These are phyloP conservation scores for Puma concolor DNA, from an alignment of 2,113 vertebrate species.

Conservation along the genomic window DNA sequence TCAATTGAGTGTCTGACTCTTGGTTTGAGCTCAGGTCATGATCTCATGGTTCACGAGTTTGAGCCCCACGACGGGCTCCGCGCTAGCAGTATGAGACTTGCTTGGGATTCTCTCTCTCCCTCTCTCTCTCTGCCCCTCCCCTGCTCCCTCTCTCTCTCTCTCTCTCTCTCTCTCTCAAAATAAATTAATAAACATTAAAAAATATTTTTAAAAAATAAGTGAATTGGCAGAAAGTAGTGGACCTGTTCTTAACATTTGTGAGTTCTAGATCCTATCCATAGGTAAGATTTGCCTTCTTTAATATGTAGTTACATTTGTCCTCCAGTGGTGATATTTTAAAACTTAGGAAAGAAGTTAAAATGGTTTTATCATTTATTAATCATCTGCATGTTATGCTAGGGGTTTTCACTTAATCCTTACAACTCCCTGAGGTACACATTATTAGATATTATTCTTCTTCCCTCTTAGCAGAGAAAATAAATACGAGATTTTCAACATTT, in stretches of 20 bases:
- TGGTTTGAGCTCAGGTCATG: too few species aligned
- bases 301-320: neutral
- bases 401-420: conserved; percentile 18
- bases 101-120: too few species aligned
- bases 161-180: too few species aligned
- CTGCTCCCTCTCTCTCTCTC: too few species aligned
- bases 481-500: neutral
- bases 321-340: conserved; percentile 13
- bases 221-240: neutral
- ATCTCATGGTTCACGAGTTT: too few species aligned
- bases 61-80: too few species aligned
- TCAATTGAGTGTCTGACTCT: too few species aligned
- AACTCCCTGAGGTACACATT: neutral
- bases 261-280: conserved; percentile 2
- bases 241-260: neutral
- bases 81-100: too few species aligned
- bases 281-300: neutral
- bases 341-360: conserved; percentile 9
- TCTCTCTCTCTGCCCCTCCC: too few species aligned
- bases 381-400: neutral
- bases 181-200: too few species aligned
- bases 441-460: neutral
- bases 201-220: conserved; percentile 34
- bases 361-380: neutral
- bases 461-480: neutral